Conservation (phyloP, 2,113 vertebrate species). For the Dendrocopos noguchii region DNA sequence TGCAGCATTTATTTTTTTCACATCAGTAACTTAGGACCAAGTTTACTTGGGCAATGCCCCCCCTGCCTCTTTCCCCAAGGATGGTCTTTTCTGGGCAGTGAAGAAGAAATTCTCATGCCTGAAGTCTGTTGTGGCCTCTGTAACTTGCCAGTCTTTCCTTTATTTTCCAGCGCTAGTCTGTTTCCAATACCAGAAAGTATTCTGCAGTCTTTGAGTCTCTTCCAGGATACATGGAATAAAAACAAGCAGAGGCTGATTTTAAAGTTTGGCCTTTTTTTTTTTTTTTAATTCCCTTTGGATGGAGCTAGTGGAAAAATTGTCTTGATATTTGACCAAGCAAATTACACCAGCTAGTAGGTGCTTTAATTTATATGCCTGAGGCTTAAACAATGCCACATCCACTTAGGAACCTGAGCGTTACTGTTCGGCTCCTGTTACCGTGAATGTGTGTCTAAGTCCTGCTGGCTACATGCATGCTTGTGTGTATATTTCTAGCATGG, state of each 20-base stretch:
- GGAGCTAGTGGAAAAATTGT: conserved; percentile 66
- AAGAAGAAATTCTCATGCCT: not conserved
- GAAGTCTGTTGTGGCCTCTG: not conserved
- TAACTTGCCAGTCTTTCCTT: not conserved
- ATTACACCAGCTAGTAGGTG: conserved; percentile 66
- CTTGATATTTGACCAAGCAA: conserved; percentile 72
- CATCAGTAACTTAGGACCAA: not conserved
- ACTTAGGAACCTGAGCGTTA: conserved; percentile 55
- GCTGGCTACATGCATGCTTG: not conserved
- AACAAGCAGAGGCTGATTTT: not conserved
- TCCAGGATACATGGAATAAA: not conserved
- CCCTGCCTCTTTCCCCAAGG: not conserved
- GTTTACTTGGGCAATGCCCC: not conserved
- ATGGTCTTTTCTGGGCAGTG: not conserved
- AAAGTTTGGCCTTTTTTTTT: not conserved
- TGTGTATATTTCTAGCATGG: not conserved
- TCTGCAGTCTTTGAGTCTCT: not conserved
- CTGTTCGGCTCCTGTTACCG: conserved; percentile 50
- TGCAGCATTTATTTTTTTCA: not conserved
- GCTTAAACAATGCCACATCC: conserved; percentile 70
- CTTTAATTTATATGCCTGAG: conserved; percentile 70
- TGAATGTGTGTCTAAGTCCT: conserved; percentile 13
- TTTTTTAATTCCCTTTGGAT: not conserved
- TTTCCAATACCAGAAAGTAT: not conserved
- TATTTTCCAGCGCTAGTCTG: not conserved